These are phyloP conservation scores for Onychostoma macrolepis DNA, from an alignment of 2,113 vertebrate genomes.

Conservation along the genomic window DNA sequence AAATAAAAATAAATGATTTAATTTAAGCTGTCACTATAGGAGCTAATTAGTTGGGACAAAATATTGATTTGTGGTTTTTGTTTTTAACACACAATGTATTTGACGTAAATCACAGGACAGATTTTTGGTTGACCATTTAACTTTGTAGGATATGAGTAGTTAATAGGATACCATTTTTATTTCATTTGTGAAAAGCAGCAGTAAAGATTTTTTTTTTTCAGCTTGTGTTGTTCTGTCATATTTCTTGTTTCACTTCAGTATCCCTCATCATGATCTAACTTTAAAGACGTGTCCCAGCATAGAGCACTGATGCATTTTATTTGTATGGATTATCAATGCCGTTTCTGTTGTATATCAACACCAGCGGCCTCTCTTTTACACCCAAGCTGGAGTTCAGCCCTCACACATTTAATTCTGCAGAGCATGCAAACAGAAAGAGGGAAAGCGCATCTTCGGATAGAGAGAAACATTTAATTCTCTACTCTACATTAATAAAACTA, in stretches of 20 bases:
- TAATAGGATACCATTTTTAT: neutral
- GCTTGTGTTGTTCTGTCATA: neutral
- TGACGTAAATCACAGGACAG: neutral
- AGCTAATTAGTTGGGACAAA: neutral
- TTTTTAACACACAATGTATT: neutral
- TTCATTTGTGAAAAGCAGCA: neutral
- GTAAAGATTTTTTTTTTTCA: neutral
- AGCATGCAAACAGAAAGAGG: neutral
- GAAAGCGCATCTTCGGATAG: neutral
- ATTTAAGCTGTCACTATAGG: neutral
- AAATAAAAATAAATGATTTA: neutral
- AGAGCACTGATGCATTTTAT: conserved; percentile 10
- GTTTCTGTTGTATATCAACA: neutral
- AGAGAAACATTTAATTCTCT: neutral
- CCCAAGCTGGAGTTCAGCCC: neutral
- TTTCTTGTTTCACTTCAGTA: neutral
- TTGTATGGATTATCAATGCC: neutral
- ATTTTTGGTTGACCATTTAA: neutral
- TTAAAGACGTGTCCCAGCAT: neutral
- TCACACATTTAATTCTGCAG: neutral
- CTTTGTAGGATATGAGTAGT: neutral
- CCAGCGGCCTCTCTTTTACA: neutral
- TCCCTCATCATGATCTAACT: neutral
- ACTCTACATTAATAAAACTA: neutral
- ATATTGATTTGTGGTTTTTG: neutral